Conservation (phyloP, 2,797 vertebrate genomes). For the Anableps anableps region DNA sequence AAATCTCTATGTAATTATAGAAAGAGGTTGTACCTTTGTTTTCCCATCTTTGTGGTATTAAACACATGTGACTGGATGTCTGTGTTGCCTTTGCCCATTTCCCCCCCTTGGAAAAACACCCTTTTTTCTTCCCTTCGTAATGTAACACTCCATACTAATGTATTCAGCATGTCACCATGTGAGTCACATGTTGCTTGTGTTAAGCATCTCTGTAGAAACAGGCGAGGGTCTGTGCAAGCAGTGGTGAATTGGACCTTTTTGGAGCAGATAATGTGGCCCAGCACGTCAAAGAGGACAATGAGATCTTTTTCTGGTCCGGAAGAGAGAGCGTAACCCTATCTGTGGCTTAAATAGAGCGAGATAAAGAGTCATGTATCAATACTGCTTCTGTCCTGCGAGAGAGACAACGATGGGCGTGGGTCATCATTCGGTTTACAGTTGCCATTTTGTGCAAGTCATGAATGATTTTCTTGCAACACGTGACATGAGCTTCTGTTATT, state of each 20-base stretch:
- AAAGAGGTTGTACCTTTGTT: background rate
- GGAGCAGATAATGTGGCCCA: constrained; percentile 57
- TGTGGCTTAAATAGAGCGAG: constrained; percentile 69
- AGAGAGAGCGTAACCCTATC: constrained; percentile 73
- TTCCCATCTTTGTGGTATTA: background rate
- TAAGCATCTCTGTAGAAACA: constrained; percentile 45
- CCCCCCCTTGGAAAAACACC: constrained; percentile 30
- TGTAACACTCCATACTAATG: constrained; percentile 53
- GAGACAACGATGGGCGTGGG: constrained; percentile 71
- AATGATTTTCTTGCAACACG: constrained; percentile 60
- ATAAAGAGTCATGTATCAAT: constrained; percentile 73
- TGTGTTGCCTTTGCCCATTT: background rate
- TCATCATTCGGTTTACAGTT: constrained; percentile 58
- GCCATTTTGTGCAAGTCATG: constrained; percentile 74
- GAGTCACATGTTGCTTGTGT: constrained; percentile 65
- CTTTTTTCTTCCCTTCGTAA: constrained; percentile 15
- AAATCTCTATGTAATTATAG: background rate
- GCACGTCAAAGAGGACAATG: constrained; percentile 70
- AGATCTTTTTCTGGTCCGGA: constrained; percentile 72
- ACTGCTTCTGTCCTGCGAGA: constrained; percentile 50
- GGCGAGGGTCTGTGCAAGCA: constrained; percentile 42
- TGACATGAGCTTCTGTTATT: constrained; percentile 42
- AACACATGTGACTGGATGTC: constrained; percentile 6
- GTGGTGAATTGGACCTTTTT: constrained; percentile 52
- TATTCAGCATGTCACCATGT: constrained; percentile 54